Percentiles rank a stretch among this genome's conserved stretches.
These are phyloP conservation scores for Pectinophora gossypiella DNA, from an alignment of 1,140 invertebrate genomes.

Conservation along the genomic window DNA sequence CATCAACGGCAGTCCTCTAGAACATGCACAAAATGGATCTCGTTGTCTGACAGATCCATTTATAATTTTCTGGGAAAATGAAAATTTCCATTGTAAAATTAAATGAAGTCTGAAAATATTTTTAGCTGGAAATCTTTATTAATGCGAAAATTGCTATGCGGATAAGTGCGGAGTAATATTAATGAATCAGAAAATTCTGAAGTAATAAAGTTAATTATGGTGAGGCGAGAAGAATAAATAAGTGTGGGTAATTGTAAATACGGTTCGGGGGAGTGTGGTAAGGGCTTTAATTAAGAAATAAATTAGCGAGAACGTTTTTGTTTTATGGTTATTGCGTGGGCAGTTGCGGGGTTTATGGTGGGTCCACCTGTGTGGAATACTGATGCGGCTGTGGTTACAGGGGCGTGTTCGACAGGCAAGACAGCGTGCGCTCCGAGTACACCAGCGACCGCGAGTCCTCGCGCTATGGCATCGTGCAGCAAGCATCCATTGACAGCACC, in stretches of 20 bases:
- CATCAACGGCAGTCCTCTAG: slow-evolving; percentile 10
- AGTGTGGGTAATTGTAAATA: too few species aligned
- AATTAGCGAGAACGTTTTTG: neutral
- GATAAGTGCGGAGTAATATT: too few species aligned
- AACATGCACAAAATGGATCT: too few species aligned
- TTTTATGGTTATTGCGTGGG: slow-evolving; percentile 2
- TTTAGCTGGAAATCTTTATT: too few species aligned
- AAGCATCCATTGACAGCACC: slow-evolving; percentile 94
- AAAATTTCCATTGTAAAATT: too few species aligned
- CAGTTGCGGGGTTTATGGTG: neutral
- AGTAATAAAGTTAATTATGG: too few species aligned
- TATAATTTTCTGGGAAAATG: too few species aligned
- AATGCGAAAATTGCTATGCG: too few species aligned
- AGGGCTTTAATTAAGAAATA: slow-evolving; percentile 1
- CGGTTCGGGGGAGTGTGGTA: neutral
- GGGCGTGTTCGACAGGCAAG: slow-evolving; percentile 91
- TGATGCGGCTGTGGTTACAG: slow-evolving; percentile 61
- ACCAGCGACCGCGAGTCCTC: slow-evolving; percentile 89
- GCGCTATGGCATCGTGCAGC: slow-evolving; percentile 92
- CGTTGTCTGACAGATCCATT: too few species aligned
- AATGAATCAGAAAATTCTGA: too few species aligned
- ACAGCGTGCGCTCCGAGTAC: slow-evolving; percentile 92
- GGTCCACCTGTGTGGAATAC: neutral
- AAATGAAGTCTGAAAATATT: too few species aligned
- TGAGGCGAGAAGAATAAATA: too few species aligned